Percentiles rank a stretch among this genome's conserved stretches.
phyloP scores from a whole-genome alignment of 2,888 invertebrate genomes.

The Apotomis betuletana region DNA sequence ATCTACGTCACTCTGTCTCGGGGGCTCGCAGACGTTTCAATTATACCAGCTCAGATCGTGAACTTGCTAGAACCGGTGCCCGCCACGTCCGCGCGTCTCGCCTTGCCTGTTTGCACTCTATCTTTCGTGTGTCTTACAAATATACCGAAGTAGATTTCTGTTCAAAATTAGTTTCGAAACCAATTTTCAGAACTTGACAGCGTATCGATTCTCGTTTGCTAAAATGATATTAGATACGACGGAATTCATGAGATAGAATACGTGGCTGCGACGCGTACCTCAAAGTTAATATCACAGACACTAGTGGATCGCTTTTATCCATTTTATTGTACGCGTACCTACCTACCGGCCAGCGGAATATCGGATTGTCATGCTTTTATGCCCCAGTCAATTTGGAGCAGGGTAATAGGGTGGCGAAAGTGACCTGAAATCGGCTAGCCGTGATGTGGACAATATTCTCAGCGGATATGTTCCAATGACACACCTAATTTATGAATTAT shows the following conservation, averaged over 20 bases:
- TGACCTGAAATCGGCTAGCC: slow-evolving; percentile 26
- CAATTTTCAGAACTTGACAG: slow-evolving; percentile 33
- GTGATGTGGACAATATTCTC: slow-evolving; percentile 18
- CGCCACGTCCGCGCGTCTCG: slow-evolving; percentile 37
- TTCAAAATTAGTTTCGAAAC: slow-evolving; percentile 41
- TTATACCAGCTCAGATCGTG: slow-evolving; percentile 61
- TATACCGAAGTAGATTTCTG: slow-evolving; percentile 31
- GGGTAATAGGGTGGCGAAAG: slow-evolving; percentile 26
- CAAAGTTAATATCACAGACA: not conserved
- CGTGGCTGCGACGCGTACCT: not conserved
- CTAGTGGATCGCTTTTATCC: not conserved
- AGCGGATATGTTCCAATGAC: slow-evolving; percentile 8
- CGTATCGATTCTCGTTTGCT: slow-evolving; percentile 22
- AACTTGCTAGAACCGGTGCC: slow-evolving; percentile 49
- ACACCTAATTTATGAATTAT: slow-evolving; percentile 10
- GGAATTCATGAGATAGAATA: not conserved
- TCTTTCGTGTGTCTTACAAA: slow-evolving; percentile 41
- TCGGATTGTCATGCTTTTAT: slow-evolving; percentile 17
- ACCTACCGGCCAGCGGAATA: slow-evolving; percentile 2
- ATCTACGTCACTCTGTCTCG: slow-evolving; percentile 64
- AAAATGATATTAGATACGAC: slow-evolving; percentile 15
- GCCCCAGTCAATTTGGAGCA: slow-evolving; percentile 23
- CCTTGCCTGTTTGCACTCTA: slow-evolving; percentile 34
- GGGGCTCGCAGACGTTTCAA: slow-evolving; percentile 67
- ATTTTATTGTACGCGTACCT: not conserved